Conservation (phyloP, 2,797 vertebrate genomes). For the Eulemur albifrons region DNA sequence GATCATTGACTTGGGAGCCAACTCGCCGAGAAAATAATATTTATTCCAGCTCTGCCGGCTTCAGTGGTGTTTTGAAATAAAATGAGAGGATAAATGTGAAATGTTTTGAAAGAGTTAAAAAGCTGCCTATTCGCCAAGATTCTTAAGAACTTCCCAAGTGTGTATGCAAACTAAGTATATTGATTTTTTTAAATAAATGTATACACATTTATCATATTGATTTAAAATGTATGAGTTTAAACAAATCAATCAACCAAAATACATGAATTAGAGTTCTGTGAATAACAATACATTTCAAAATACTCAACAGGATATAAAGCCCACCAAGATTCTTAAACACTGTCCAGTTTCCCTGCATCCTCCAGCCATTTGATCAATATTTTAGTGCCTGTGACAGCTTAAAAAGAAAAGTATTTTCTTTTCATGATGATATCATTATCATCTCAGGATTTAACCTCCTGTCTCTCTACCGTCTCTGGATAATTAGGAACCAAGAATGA, state of each 20-base stretch:
- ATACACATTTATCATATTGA: neutral
- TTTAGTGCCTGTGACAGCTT: neutral
- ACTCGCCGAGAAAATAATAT: neutral
- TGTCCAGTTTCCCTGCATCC: neutral
- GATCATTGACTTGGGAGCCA: neutral
- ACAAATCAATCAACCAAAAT: constrained; percentile 16
- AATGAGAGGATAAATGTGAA: neutral
- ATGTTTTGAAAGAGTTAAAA: neutral
- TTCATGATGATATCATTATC: neutral
- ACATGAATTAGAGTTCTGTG: neutral
- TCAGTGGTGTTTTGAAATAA: neutral
- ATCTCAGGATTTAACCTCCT: neutral
- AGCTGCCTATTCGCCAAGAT: neutral
- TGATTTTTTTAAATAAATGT: neutral
- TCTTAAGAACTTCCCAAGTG: neutral
- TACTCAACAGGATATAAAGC: neutral
- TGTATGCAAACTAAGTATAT: neutral
- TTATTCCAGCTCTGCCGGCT: neutral
- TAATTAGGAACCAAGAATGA: neutral
- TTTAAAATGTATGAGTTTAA: constrained; percentile 5
- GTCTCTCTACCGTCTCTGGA: neutral
- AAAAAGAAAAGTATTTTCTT: neutral
- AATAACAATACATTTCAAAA: neutral
- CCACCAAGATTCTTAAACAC: neutral
- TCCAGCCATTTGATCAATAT: neutral